These are phyloP conservation scores for Amphibalanus amphitrite DNA, from an alignment of 1,140 invertebrate genomes.

Conservation along the genomic window DNA sequence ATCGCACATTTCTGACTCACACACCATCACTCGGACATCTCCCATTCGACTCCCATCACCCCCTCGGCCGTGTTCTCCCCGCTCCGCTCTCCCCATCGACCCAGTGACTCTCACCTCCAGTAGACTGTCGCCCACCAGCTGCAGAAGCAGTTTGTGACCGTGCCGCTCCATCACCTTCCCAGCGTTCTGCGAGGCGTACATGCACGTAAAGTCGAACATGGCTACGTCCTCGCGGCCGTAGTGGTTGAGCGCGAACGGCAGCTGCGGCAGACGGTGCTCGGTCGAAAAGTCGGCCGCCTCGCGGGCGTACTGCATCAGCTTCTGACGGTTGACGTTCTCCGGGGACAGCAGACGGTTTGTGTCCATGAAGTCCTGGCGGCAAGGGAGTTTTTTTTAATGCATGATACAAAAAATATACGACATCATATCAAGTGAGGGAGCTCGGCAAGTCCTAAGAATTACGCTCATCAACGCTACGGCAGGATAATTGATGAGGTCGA, in stretches of 20 bases:
- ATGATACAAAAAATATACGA: slow-evolving; percentile 8
- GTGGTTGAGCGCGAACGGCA: slow-evolving; percentile 95
- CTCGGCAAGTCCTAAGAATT: too few species aligned
- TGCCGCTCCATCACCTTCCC: slow-evolving; percentile 57
- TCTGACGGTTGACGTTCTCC: slow-evolving; percentile 79
- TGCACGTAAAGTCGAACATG: slow-evolving; percentile 99
- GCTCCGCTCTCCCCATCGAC: not conserved
- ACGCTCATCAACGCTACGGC: too few species aligned
- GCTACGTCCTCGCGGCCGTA: slow-evolving; percentile 94
- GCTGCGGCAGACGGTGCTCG: slow-evolving; percentile 59
- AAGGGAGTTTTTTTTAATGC: slow-evolving; percentile 10
- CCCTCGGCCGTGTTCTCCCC: too few species aligned
- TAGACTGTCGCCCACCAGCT: slow-evolving; percentile 86
- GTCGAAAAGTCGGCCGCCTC: slow-evolving; percentile 95
- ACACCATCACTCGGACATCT: too few species aligned
- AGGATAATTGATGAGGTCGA: too few species aligned
- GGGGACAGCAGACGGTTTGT: slow-evolving; percentile 66
- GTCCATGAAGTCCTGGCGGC: slow-evolving; percentile 65
- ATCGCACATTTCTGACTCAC: too few species aligned
- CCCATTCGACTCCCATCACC: too few species aligned
- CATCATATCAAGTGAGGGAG: too few species aligned
- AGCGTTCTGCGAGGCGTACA: slow-evolving; percentile 94
- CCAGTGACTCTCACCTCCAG: slow-evolving; percentile 71
- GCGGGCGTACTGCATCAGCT: slow-evolving; percentile 74
- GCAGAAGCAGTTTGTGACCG: slow-evolving; percentile 62